These are phyloP conservation scores for Narcine bancroftii DNA, from an alignment of 2,113 vertebrate genomes.

Conservation along the genomic window DNA sequence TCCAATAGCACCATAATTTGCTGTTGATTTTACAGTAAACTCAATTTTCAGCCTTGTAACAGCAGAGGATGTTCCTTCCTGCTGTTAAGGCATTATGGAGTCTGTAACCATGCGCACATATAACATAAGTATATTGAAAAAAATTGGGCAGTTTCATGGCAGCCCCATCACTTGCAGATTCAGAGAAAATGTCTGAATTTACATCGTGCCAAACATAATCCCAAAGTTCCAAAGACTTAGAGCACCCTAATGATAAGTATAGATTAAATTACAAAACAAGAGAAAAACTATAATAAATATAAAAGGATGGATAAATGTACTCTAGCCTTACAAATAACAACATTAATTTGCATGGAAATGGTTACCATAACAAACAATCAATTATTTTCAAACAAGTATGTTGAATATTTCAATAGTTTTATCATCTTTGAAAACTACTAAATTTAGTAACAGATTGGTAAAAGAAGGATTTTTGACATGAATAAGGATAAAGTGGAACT, in stretches of 20 bases:
- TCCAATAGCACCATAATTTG: background rate
- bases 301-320: too few relatives aligned
- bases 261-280: too few relatives aligned
- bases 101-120: background rate
- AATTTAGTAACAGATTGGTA: background rate
- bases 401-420: background rate
- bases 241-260: too few relatives aligned
- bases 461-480: background rate
- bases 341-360: background rate
- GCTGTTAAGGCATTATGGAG: background rate
- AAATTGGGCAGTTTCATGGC: background rate
- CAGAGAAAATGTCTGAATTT: too few relatives aligned
- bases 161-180: background rate
- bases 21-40: background rate
- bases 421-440: background rate
- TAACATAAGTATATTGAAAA: background rate
- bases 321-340: background rate
- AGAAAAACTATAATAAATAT: too few relatives aligned
- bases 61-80: background rate
- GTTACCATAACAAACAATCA: background rate
- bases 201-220: too few relatives aligned
- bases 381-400: background rate
- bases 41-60: background rate
- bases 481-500: background rate
- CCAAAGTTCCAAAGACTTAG: too few relatives aligned